Base-by-base conservation (phyloP, 2,797 vertebrate species). In the Hemibagrus guttatus region DNA sequence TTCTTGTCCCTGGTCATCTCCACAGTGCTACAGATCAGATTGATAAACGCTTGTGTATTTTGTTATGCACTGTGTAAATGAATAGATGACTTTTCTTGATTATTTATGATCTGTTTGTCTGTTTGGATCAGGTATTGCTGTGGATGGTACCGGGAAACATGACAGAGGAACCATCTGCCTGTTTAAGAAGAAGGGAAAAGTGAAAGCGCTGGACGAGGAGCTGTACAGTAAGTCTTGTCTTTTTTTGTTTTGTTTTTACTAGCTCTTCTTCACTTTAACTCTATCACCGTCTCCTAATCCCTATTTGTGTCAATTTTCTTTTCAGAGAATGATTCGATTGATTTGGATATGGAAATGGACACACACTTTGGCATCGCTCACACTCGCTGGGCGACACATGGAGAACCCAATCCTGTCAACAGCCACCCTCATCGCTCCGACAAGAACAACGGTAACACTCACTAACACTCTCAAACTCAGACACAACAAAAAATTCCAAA, bases 341-440 rank as follows among this genome's bases (percentile, higher is more conserved):
- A 98, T 90, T 93, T 98, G 83, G 96, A 98, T 8, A 93, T 94
- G 76, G 95, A 97, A 86, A 95, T 99, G 90, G 93, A 91, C 91
- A 97, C 96, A 0, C 98, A 99, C 91, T 98, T 99, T 31, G 98
- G 97, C 90, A 93, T 99, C 19, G 98, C 98, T 89, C 98, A 99
- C 91, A 99, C 98, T 4, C 97, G 98, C 88, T 99, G 98, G 98
- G 98, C 98, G 0, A 99, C 98, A 49, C 98, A 99, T 0, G 98
- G 98, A 68, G 96, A 94, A 84, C 98, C 98, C 13, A 99, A 93
- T 80, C 94, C 96, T 0, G 56, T 98, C 89, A 99, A 99, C 94
- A 97, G 98, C 91, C 98, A 99, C 89, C 98, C 98, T 4, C 98
- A 99, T 26, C 96, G 97, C 83, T 99, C 98, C 0, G 98, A 98